phyloP scores from a whole-genome alignment of 2,888 invertebrate species.

The Amphimallon solstitiale region DNA sequence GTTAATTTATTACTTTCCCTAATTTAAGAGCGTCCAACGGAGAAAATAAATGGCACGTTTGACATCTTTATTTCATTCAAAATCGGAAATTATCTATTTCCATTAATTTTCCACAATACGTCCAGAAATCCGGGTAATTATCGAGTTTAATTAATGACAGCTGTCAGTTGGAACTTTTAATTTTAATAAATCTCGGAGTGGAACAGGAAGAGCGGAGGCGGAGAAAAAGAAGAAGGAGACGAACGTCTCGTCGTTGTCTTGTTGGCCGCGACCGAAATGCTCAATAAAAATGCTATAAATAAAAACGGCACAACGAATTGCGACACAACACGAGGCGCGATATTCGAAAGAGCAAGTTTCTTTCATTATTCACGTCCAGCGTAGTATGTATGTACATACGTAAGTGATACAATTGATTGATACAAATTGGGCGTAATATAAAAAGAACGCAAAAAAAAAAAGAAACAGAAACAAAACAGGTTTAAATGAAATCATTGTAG shows the following conservation, averaged over 20 bases:
- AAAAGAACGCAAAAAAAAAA: constrained; percentile 5
- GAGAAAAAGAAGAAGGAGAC: too few species aligned
- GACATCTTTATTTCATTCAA: constrained; percentile 12
- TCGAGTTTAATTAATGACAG: constrained; percentile 18
- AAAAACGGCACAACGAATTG: not conserved
- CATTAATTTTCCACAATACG: constrained; percentile 16
- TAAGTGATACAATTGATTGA: not conserved
- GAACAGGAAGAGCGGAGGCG: too few species aligned
- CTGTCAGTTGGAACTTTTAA: constrained; percentile 12
- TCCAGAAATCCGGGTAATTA: not conserved
- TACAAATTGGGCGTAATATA: constrained; percentile 1
- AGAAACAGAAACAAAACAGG: not conserved
- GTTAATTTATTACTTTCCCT: not conserved
- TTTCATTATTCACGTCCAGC: not conserved
- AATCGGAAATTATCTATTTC: constrained; percentile 12
- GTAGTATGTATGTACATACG: too few species aligned
- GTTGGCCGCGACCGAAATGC: not conserved
- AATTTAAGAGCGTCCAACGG: not conserved
- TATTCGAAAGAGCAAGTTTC: not conserved
- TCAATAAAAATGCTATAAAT: constrained; percentile 9
- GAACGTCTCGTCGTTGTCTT: not conserved
- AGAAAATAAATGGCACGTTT: constrained; percentile 9
- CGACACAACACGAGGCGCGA: not conserved
- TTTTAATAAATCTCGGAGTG: constrained; percentile 6
- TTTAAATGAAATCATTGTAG: not conserved